Evolutionary conservation across 2,888 invertebrate genomes (phyloP).

Genomic region (Bedellia somnulentella): DNA sequence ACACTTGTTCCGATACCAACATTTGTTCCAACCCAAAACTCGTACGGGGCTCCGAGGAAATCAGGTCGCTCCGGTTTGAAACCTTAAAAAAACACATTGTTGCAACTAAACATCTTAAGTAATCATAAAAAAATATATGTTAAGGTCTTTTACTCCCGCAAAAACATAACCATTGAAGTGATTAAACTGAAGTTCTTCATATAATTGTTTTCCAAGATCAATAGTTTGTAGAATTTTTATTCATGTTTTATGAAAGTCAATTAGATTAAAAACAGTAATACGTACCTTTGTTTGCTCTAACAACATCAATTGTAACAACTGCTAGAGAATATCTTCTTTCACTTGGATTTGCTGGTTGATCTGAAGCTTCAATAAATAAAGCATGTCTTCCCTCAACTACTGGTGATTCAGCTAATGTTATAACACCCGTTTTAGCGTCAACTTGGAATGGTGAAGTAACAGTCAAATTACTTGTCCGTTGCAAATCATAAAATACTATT

Average conservation of each 20-base stretch:
- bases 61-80: conserved; percentile 65
- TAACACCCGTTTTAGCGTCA: conserved; percentile 69
- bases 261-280: conserved; percentile 14
- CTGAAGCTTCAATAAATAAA: conserved; percentile 81
- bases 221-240: too few species aligned
- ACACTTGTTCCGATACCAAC: conserved; percentile 83
- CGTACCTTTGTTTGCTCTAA: conserved; percentile 53
- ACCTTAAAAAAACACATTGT: conserved; percentile 25
- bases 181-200: too few species aligned
- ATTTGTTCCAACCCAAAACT: conserved; percentile 89
- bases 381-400: conserved; percentile 74
- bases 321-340: conserved; percentile 80
- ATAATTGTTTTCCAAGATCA: too few species aligned
- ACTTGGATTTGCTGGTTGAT: conserved; percentile 81
- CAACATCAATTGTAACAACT: conserved; percentile 81
- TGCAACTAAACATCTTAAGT: too few species aligned
- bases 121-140: too few species aligned
- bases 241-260: too few species aligned
- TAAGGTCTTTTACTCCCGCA: too few species aligned
- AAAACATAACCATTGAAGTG: too few species aligned
- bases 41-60: conserved; percentile 83
- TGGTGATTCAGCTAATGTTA: conserved; percentile 67
- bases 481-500: conserved; percentile 72
- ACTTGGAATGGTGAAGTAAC: conserved; percentile 70
- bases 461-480: conserved; percentile 67